Conservation (phyloP, 2,888 invertebrate genomes). For the Pharmacophagus antenor region DNA sequence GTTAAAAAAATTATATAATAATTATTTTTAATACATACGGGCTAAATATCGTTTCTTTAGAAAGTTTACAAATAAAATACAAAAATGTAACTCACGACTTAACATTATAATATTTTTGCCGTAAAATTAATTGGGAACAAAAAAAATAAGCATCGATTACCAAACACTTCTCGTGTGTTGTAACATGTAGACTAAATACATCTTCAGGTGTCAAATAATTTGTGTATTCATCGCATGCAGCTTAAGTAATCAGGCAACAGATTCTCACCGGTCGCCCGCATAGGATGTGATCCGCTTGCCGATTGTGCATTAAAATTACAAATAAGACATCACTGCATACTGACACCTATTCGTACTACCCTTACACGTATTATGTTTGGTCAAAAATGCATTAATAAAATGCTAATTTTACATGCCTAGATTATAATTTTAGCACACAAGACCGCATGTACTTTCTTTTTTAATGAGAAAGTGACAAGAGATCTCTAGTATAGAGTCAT, state of each 20-base stretch:
- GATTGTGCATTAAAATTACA: slow-evolving; percentile 57
- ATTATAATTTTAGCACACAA: slow-evolving; percentile 6
- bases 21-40: too few species aligned
- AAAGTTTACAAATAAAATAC: too few species aligned
- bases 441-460: too few species aligned
- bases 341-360: slow-evolving; percentile 37
- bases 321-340: slow-evolving; percentile 41
- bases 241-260: slow-evolving; percentile 53
- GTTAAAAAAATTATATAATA: too few species aligned
- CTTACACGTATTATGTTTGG: slow-evolving; percentile 33
- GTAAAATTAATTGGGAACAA: too few species aligned
- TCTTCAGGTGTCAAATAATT: slow-evolving; percentile 29
- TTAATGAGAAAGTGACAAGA: too few species aligned
- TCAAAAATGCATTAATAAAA: slow-evolving; percentile 15
- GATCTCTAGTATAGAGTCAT: too few species aligned
- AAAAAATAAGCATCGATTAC: not conserved
- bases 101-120: too few species aligned
- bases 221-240: slow-evolving; percentile 51
- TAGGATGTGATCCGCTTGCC: slow-evolving; percentile 53
- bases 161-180: not conserved
- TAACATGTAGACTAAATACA: slow-evolving; percentile 11
- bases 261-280: slow-evolving; percentile 56
- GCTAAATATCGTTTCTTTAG: too few species aligned
- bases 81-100: too few species aligned
- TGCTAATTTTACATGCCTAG: slow-evolving; percentile 4